Evolutionary conservation across 2,888 invertebrate genomes (phyloP), one percentile per base, ranked within the genome.

Genomic region (Timandra comae): DNA sequence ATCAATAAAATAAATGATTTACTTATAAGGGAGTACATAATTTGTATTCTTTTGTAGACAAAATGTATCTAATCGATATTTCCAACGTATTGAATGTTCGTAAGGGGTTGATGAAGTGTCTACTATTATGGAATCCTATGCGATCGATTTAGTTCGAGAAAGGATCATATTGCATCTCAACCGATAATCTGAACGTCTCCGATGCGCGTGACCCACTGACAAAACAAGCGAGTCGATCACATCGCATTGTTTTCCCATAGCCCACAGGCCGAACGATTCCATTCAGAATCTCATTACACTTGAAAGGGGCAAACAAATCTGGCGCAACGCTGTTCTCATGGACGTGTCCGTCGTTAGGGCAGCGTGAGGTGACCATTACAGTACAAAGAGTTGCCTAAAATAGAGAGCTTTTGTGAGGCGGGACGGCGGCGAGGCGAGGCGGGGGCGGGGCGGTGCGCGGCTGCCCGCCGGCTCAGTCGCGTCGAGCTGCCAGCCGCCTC

Each of bases 331-430:
- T 60, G 69, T 81, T 85, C 85, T 82, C 82, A 81, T 84, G 85
- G 73, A 81, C 82, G 80, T 81, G 82, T 80, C 76, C 77, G 77
- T 84, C 82, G 82, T 82, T 82, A 80, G 80, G 75, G 76, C 81
- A 72, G 76, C 84, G 84, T 84, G 85, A 85, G 85, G 80, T 84
- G 84, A 85, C 84, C 85, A 85, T 85, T 85, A 85, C 81, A 68
- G 67, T 82, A 84, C 84, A 85, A 85, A 84, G 84, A 84, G 80
- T 82, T 85, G 80, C 85, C 85, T 84, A 85, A 85, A 84, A 84
- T 82, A 84, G 84, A 84, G 82, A 84, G 81, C 82, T 84, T 82
- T 82, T 81, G 82, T 82, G 62, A 80, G 81, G 81, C 80, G 79
- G 84, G 77, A 68, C 67, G 69, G 58, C 62, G 60, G 68, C 65